Conservation (phyloP, 2,797 vertebrate species). For the Anguilla marmorata region DNA sequence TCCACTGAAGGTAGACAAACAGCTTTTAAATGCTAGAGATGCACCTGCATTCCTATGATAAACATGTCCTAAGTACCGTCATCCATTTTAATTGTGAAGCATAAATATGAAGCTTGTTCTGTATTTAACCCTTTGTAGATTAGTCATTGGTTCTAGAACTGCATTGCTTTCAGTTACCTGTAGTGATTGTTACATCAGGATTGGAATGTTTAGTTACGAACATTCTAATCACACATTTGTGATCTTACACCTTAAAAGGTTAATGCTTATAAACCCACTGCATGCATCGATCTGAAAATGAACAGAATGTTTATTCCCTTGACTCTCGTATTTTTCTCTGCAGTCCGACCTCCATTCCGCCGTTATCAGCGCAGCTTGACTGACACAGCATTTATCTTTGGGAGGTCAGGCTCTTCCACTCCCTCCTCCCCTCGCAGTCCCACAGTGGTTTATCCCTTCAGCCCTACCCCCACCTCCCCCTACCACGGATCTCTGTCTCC, state of each 20-base stretch:
- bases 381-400: conserved; percentile 82
- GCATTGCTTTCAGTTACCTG: no score
- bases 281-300: not conserved
- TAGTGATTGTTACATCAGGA: no score
- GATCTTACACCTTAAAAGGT: no score
- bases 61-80: no score
- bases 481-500: conserved; percentile 57
- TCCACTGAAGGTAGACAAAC: not conserved
- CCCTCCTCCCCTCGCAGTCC: conserved; percentile 65
- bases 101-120: no score
- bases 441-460: conserved; percentile 70
- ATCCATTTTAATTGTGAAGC: no score
- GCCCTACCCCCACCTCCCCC: conserved; percentile 60
- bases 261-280: not conserved
- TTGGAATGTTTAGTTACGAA: no score
- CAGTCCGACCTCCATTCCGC: conserved; percentile 73
- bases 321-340: not conserved
- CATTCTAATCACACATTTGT: no score
- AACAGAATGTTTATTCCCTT: not conserved
- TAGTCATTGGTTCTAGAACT: no score
- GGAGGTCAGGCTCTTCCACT: conserved; percentile 61
- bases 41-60: no score
- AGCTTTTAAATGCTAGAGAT: not conserved
- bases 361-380: conserved; percentile 87
- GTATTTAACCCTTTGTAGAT: no score